A percentile compares a stretch with the other conserved stretches of the same genome.
phyloP scores from a whole-genome alignment of 2,797 vertebrate species.

The Bradypus variegatus region DNA sequence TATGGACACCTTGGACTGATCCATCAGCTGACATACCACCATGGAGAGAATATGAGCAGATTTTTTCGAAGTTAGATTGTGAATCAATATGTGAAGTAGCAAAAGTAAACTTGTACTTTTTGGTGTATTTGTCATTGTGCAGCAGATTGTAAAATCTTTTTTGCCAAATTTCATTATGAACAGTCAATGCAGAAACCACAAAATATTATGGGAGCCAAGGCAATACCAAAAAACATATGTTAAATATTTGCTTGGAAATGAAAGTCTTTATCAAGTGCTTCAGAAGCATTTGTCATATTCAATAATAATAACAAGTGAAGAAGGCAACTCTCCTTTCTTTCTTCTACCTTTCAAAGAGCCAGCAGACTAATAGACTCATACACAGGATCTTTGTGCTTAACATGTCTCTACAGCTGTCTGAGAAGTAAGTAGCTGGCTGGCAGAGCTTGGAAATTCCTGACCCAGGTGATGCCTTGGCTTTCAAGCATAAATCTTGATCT shows the following conservation, averaged over 20 bases:
- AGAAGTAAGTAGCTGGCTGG: neutral
- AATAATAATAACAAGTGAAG: slow-evolving; percentile 18
- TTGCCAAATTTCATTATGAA: neutral
- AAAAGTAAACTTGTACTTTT: neutral
- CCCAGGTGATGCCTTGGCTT: neutral
- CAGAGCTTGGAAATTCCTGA: slow-evolving; percentile 39
- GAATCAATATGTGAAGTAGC: neutral
- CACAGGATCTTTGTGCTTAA: neutral
- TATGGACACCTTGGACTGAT: too few species aligned
- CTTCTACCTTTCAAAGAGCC: neutral
- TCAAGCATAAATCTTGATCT: neutral
- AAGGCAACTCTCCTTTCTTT: neutral
- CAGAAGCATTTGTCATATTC: neutral
- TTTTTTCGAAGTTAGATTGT: neutral
- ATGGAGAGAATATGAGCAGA: neutral
- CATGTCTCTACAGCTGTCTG: neutral
- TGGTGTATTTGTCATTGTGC: neutral
- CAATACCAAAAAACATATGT: slow-evolving; percentile 13
- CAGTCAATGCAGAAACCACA: neutral
- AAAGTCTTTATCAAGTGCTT: slow-evolving; percentile 12
- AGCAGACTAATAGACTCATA: neutral
- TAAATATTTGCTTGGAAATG: neutral
- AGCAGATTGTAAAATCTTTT: neutral
- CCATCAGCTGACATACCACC: neutral
- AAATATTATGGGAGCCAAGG: rapidly evolving